Evolutionary conservation across 1,140 invertebrate species (phyloP).

Genomic region (Platyura marginata): DNA sequence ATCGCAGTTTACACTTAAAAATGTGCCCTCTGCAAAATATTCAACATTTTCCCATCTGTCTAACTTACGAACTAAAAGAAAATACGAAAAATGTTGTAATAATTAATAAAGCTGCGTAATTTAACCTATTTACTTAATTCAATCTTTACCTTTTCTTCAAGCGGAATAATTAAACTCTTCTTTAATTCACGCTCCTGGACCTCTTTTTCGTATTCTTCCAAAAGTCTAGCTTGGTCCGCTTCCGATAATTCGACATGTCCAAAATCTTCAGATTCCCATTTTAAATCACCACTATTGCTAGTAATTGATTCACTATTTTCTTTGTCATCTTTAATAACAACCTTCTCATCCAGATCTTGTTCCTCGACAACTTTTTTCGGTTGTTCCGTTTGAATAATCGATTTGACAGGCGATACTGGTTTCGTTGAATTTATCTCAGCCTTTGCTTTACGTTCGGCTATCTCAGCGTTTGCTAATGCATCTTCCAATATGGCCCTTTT

Average conservation of each 20-base stretch:
- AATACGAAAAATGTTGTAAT: no score
- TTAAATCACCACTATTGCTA: slow-evolving; percentile 11
- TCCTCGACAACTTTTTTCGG: slow-evolving; percentile 4
- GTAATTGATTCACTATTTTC: background rate
- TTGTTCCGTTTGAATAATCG: slow-evolving; percentile 5
- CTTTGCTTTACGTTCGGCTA: slow-evolving; percentile 4
- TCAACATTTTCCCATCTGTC: no score
- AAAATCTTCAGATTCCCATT: slow-evolving; percentile 24
- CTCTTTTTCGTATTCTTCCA: slow-evolving; percentile 25
- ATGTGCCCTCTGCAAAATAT: no score
- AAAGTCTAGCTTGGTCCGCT: slow-evolving; percentile 21
- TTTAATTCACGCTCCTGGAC: slow-evolving; percentile 9
- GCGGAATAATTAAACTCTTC: background rate
- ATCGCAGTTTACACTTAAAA: no score
- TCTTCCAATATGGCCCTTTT: slow-evolving; percentile 26
- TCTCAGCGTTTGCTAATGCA: slow-evolving; percentile 16
- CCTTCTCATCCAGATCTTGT: background rate
- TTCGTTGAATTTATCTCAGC: slow-evolving; percentile 1
- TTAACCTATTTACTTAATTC: no score
- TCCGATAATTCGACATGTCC: slow-evolving; percentile 21
- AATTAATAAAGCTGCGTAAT: no score
- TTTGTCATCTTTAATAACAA: background rate
- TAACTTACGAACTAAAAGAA: no score
- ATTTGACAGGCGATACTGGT: background rate
- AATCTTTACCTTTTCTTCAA: background rate